Percentiles rank a stretch among this genome's conserved stretches.
Evolutionary conservation across 2,113 vertebrate species (phyloP).

Genomic region (Pluvianellus socialis): DNA sequence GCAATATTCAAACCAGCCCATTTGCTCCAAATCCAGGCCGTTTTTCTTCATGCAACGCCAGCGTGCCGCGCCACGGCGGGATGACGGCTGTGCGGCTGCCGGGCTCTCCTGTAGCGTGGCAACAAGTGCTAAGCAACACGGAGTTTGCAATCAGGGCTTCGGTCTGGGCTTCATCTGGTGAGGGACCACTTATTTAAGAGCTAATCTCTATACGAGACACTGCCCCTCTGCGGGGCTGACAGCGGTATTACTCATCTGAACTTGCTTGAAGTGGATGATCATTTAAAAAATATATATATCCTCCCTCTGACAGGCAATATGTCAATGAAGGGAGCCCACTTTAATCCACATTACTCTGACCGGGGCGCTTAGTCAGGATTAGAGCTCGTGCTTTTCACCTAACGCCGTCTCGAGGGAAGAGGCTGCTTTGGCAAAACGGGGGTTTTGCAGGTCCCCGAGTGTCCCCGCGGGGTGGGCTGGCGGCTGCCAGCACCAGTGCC

Average conservation of each 20-base stretch:
- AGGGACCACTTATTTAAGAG: background rate
- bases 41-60: rapidly evolving
- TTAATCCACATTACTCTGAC: background rate
- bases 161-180: background rate
- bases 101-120: constrained; percentile 43
- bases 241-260: background rate
- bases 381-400: background rate
- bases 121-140: constrained; percentile 56
- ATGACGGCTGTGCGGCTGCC: background rate
- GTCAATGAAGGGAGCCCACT: background rate
- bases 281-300: background rate
- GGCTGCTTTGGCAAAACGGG: background rate
- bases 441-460: no score
- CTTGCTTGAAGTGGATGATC: background rate
- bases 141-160: background rate
- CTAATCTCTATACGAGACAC: background rate
- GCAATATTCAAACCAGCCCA: background rate
- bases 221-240: background rate
- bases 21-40: background rate
- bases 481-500: background rate
- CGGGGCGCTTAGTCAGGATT: background rate
- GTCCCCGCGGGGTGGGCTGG: background rate
- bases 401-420: background rate
- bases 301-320: background rate
- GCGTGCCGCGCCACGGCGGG: rapidly evolving